These are phyloP conservation scores for Crossaster papposus DNA, from an alignment of 53 echinoderm and acorn worm genomes.

Conservation along the genomic window DNA sequence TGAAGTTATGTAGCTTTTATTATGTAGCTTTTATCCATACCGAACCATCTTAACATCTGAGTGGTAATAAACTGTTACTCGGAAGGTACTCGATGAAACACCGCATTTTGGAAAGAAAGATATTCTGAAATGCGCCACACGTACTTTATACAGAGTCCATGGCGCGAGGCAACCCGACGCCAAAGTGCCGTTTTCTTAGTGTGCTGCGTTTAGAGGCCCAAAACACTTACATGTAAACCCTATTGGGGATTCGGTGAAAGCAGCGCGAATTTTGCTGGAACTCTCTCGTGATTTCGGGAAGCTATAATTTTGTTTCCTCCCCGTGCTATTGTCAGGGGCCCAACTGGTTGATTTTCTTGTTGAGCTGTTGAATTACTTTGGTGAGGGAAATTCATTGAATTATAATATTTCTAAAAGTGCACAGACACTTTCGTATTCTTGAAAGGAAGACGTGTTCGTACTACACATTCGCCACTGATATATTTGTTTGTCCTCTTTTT, in stretches of 20 bases:
- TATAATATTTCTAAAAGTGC: too few species aligned
- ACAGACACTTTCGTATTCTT: too few species aligned
- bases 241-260: background rate
- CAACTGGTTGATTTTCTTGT: background rate
- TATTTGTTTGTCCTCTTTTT: too few species aligned
- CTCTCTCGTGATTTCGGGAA: background rate
- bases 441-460: too few species aligned
- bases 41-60: too few species aligned
- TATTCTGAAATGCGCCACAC: background rate
- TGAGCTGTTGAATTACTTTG: too few species aligned
- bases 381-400: too few species aligned
- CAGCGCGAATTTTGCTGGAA: background rate
- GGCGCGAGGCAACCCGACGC: background rate
- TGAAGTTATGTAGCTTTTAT: too few species aligned
- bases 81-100: too few species aligned
- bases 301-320: background rate
- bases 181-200: background rate
- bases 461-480: too few species aligned
- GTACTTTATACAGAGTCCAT: background rate
- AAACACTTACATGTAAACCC: background rate
- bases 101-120: background rate
- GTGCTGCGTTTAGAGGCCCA: background rate
- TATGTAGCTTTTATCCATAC: too few species aligned
- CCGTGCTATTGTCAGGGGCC: background rate
- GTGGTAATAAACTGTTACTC: too few species aligned